A percentile compares a stretch with the other conserved stretches of the same genome.
Conservation (phyloP, 2,797 vertebrate genomes). For the Zalophus californianus region DNA sequence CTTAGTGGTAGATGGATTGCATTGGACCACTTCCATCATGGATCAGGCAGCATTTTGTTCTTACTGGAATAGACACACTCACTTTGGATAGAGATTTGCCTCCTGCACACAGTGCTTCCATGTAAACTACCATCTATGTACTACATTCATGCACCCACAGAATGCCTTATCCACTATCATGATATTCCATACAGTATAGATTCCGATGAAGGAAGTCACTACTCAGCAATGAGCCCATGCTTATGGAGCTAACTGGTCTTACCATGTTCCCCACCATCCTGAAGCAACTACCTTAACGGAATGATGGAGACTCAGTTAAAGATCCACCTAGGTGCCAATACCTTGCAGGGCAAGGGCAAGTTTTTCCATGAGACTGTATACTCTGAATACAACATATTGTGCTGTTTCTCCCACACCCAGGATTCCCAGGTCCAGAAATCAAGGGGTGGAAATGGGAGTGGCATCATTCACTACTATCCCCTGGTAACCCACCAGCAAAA, state of each 20-base stretch:
- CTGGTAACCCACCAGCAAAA: neutral
- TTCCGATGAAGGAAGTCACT: neutral
- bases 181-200: neutral
- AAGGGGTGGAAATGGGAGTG: neutral
- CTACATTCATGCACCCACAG: neutral
- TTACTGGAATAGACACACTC: neutral
- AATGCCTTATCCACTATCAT: neutral
- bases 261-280: neutral
- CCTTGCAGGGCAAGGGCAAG: neutral
- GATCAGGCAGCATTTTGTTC: neutral
- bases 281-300: neutral
- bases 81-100: neutral
- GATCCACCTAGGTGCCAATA: neutral
- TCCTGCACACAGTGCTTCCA: neutral
- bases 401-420: neutral
- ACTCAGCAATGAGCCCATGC: neutral
- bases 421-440: neutral
- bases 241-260: neutral
- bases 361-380: neutral
- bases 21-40: neutral
- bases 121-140: neutral
- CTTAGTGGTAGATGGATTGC: neutral
- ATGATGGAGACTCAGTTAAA: neutral
- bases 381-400: neutral
- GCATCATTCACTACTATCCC: neutral